A percentile compares a stretch with the other conserved stretches of the same genome.
These are phyloP conservation scores for Acrocephalus kingi DNA, from an alignment of 2,113 vertebrate species.

Conservation along the genomic window DNA sequence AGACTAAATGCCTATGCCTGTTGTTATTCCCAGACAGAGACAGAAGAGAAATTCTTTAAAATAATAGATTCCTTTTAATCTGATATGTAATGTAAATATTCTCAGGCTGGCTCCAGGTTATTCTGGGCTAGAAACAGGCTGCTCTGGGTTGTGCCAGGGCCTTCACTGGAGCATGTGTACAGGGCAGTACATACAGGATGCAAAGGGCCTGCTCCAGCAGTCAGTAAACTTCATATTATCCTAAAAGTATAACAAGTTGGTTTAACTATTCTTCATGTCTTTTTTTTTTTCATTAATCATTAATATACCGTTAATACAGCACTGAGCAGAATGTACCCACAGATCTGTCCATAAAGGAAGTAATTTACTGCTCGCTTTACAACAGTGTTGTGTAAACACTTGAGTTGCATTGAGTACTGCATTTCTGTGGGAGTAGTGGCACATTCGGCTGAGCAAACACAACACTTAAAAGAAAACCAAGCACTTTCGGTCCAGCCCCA, in stretches of 20 bases:
- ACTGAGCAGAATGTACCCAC: background rate
- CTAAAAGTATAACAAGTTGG: background rate
- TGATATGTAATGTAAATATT: background rate
- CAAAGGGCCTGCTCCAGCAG: background rate
- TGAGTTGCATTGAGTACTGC: background rate
- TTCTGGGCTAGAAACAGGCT: background rate
- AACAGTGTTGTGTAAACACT: background rate
- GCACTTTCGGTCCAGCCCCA: background rate
- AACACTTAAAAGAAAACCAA: background rate
- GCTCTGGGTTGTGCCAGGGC: background rate
- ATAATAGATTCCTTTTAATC: background rate
- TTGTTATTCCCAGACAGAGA: background rate
- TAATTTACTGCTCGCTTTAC: slow-evolving; percentile 29
- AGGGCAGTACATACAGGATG: background rate
- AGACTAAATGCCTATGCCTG: background rate
- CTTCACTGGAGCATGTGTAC: background rate
- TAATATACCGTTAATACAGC: slow-evolving; percentile 1
- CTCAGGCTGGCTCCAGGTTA: background rate
- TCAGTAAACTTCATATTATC: background rate
- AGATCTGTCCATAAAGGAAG: slow-evolving; percentile 2
- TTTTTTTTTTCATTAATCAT: background rate
- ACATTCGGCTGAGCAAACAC: background rate
- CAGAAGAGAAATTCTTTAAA: background rate
- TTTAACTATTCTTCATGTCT: background rate
- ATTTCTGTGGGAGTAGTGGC: background rate